These are phyloP conservation scores for Tricholaema leucomelas DNA, from an alignment of 2,113 vertebrate genomes.

Conservation along the genomic window DNA sequence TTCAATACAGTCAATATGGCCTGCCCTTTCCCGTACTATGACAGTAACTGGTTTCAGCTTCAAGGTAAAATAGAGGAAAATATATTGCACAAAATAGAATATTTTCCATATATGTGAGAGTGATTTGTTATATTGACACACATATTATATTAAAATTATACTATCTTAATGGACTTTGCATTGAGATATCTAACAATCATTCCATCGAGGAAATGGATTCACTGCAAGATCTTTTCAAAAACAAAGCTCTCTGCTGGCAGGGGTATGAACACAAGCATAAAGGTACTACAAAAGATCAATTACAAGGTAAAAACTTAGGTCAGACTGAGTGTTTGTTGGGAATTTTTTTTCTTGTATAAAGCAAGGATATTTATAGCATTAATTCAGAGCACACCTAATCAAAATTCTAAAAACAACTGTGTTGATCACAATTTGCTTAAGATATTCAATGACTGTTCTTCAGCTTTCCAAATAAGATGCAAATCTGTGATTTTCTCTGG, in stretches of 20 bases:
- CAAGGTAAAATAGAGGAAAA: not conserved
- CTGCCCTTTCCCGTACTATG: not conserved
- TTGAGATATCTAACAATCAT: not conserved
- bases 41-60: not conserved
- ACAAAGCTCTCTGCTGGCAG: not conserved
- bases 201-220: not conserved
- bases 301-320: not conserved
- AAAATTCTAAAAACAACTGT: not conserved
- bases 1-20: not conserved
- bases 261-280: not conserved
- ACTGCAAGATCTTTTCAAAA: not conserved
- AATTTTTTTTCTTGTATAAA: not conserved
- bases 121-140: not conserved
- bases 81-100: not conserved
- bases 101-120: not conserved
- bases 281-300: not conserved
- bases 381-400: not conserved
- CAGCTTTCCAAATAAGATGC: not conserved
- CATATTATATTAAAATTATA: not conserved
- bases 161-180: not conserved
- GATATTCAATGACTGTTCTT: not conserved
- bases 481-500: not conserved
- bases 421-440: not conserved
- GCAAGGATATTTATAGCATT: not conserved
- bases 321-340: not conserved